These are phyloP conservation scores for Mesochorus sp. DNA, from an alignment of 2,888 invertebrate species.

Conservation along the genomic window DNA sequence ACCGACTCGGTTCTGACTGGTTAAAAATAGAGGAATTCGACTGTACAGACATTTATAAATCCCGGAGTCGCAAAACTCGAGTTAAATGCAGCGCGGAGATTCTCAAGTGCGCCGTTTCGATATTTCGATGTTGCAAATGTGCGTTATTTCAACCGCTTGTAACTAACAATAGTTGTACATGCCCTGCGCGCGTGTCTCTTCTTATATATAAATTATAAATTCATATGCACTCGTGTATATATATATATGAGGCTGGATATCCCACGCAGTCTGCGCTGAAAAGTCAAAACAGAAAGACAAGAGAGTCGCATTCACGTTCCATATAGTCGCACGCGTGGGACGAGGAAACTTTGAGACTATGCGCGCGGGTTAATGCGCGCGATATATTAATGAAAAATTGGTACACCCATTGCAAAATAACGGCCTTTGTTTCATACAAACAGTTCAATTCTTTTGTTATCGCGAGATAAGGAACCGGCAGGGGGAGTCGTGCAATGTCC, in stretches of 20 bases:
- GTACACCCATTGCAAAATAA: neutral
- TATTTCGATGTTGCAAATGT: slow-evolving; percentile 51
- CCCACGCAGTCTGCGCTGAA: slow-evolving; percentile 44
- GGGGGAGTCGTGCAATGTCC: no score
- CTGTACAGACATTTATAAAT: neutral
- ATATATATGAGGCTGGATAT: neutral
- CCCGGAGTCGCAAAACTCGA: neutral
- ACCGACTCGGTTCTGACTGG: no score
- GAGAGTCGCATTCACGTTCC: slow-evolving; percentile 28
- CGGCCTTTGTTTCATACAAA: slow-evolving; percentile 12
- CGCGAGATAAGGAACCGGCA: neutral
- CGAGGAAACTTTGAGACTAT: slow-evolving; percentile 10
- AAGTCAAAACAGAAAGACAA: slow-evolving; percentile 51
- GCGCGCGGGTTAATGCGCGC: no score
- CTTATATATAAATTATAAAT: neutral
- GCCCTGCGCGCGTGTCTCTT: neutral
- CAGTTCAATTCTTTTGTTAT: neutral
- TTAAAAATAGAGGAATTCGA: no score
- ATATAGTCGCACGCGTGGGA: slow-evolving; percentile 42
- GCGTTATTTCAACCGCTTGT: neutral
- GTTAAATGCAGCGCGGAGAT: neutral
- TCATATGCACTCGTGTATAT: neutral
- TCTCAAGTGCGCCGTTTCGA: slow-evolving; percentile 35
- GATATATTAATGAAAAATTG: slow-evolving; percentile 15
- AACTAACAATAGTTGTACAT: slow-evolving; percentile 3